These are phyloP conservation scores for Mandrillus leucophaeus DNA, from an alignment of 2,113 vertebrate species.

Conservation along the genomic window DNA sequence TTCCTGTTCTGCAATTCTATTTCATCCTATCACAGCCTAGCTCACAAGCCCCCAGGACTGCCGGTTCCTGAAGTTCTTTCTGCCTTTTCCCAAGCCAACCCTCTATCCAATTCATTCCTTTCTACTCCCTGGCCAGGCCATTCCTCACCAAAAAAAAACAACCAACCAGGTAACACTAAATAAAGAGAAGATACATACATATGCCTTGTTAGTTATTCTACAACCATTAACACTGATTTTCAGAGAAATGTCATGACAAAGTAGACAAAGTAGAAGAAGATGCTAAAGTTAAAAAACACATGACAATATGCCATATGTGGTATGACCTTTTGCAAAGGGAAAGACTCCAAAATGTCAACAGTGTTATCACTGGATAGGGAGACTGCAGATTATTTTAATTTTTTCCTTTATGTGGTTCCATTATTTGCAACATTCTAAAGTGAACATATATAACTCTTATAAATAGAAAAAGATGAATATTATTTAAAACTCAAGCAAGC, in stretches of 20 bases:
- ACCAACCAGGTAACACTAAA: background rate
- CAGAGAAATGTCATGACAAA: background rate
- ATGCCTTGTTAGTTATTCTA: background rate
- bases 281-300: background rate
- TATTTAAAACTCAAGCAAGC: background rate
- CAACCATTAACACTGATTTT: background rate
- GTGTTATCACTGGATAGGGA: background rate
- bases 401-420: background rate
- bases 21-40: background rate
- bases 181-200: background rate
- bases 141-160: background rate
- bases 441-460: background rate
- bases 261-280: background rate
- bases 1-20: no score
- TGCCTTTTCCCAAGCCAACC: background rate
- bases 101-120: background rate
- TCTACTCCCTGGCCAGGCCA: background rate
- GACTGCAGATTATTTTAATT: background rate
- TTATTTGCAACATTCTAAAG: conserved; percentile 36
- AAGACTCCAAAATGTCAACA: background rate
- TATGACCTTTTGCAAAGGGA: background rate
- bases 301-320: background rate
- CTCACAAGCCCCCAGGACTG: background rate
- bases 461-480: background rate
- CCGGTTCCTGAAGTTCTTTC: background rate